Conservation (phyloP, 2,888 invertebrate genomes). For the Clanis bilineata region DNA sequence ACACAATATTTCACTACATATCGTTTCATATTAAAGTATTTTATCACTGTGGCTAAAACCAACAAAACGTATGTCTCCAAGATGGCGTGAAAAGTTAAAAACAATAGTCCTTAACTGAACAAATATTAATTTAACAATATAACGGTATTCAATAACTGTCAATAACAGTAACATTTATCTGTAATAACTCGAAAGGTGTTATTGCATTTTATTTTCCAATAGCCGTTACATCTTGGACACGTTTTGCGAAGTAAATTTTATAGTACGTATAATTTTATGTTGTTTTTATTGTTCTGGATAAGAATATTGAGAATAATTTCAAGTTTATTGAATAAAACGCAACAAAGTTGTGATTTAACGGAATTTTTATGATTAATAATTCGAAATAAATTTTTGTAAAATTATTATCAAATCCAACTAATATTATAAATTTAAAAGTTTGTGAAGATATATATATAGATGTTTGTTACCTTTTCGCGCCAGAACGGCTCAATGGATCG, state of each 20-base stretch:
- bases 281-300: background rate
- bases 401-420: too few species aligned
- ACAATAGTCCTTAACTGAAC: background rate
- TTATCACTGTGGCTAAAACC: too few species aligned
- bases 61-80: too few species aligned
- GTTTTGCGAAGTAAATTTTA: background rate
- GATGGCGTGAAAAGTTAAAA: background rate
- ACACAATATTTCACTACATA: too few species aligned
- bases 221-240: background rate
- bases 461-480: too few species aligned
- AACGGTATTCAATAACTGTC: background rate
- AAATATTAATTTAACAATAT: slow-evolving; percentile 4
- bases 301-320: too few species aligned
- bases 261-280: background rate
- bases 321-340: too few species aligned
- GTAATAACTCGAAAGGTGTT: background rate
- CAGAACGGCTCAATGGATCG: too few species aligned
- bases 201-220: background rate
- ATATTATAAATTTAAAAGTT: too few species aligned
- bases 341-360: too few species aligned
- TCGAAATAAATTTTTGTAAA: background rate
- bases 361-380: background rate
- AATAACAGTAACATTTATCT: background rate
- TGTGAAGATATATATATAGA: too few species aligned
- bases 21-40: too few species aligned